Evolutionary conservation across 2,888 invertebrate genomes (phyloP), one percentile per base, ranked within the genome.

Genomic region (Lasioglossum lativentre): DNA sequence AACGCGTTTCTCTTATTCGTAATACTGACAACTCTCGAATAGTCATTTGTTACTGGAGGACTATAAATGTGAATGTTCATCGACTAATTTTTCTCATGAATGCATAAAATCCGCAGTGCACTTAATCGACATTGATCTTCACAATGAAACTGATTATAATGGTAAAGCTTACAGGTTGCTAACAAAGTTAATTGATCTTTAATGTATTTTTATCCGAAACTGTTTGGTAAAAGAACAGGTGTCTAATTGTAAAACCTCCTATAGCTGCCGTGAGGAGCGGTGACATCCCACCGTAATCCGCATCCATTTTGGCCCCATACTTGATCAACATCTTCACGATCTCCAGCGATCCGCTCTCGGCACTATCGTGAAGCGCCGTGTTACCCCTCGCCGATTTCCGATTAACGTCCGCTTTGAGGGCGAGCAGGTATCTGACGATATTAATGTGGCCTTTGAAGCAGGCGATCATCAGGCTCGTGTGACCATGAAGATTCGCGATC

Each of bases 401-500:
- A 95, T 99, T 99, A 2, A 99, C 98, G 94, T 98, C 97, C 2
- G 99, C 99, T 92, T 98, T 98, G 72, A 98, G 95, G 27, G 97
- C 96, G 16, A 99, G 96, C 80, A 99, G 96, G 96, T 98, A 99
- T 93, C 97, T 97, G 78, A 98, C 99, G 94, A 99, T 99, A 93
- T 97, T 96, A 90, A 97, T 97, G 95, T 99, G 99, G 79, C 99
- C 98, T 95, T 99, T 99, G 96, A 98, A 99, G 95, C 99, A 99
- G 73, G 99, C 98, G 86, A 99, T 99, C 99, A 99, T 99, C 52
- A 99, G 96, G 94, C 99, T 99, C 23, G 99, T 99, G 96, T 99
- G 99, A 0, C 98, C 98, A 95, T 98, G 98, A 87, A 98, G 96
- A 95, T 99, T 99, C 38, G 99, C 98, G 94, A 99, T 97, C 96